Conservation (phyloP, 2,888 invertebrate genomes). For the Microchrysa polita region DNA sequence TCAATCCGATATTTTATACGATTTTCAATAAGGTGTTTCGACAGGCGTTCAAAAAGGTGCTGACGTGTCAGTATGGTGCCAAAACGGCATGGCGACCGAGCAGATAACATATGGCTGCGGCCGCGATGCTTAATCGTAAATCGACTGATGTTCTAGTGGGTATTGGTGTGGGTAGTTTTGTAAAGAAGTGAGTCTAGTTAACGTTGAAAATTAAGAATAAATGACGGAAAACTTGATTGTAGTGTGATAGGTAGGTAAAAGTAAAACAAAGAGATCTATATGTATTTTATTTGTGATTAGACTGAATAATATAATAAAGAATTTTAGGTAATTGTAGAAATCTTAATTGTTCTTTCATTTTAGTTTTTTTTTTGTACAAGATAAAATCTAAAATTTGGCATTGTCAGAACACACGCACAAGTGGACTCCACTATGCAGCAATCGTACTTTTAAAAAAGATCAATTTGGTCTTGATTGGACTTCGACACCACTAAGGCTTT, state of each 20-base stretch:
- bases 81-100: conserved; percentile 36
- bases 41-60: conserved; percentile 87
- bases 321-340: neutral
- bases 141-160: conserved; percentile 40
- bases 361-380: too few relatives aligned
- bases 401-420: too few relatives aligned
- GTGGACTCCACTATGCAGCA: too few relatives aligned
- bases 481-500: too few relatives aligned
- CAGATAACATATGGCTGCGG: conserved; percentile 38
- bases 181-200: conserved; percentile 17
- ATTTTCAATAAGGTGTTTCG: conserved; percentile 95
- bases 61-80: conserved; percentile 74
- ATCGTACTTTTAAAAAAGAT: too few relatives aligned
- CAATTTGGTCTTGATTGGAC: too few relatives aligned
- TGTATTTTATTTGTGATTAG: conserved; percentile 34
- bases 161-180: conserved; percentile 17
- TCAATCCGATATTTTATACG: conserved; percentile 95
- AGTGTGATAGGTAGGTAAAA: conserved; percentile 26
- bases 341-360: too few relatives aligned
- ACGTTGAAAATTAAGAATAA: too few relatives aligned
- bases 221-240: conserved; percentile 2
- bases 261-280: neutral
- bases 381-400: too few relatives aligned
- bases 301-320: neutral
- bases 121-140: conserved; percentile 19